Percentiles rank a stretch among this genome's conserved stretches.
Evolutionary conservation across 2,888 invertebrate genomes (phyloP).

Genomic region (Hanleya hanleyi): DNA sequence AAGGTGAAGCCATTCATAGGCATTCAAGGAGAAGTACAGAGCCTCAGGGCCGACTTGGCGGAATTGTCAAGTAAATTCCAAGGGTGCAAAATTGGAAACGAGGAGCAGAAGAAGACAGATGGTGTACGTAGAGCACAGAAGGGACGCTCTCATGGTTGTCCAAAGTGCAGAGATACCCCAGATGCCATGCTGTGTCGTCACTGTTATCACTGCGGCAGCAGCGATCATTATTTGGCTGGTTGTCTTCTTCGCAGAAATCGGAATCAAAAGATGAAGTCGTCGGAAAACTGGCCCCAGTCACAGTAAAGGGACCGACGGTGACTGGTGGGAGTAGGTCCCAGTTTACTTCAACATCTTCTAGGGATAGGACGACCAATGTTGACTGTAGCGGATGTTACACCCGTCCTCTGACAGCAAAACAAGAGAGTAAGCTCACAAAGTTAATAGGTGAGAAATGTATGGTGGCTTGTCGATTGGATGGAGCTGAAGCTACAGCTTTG

Average conservation of each 20-base stretch:
- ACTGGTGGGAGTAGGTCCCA: neutral
- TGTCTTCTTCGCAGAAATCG: neutral
- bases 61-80: neutral
- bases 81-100: too few species aligned
- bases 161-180: neutral
- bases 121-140: too few species aligned
- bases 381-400: neutral
- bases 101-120: too few species aligned
- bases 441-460: conserved; percentile 11
- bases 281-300: conserved; percentile 9
- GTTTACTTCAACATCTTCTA: neutral
- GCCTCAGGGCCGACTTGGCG: neutral
- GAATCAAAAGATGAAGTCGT: neutral
- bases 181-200: neutral
- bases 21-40: neutral
- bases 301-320: neutral
- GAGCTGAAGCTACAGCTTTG: neutral
- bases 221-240: conserved; percentile 4
- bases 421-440: neutral
- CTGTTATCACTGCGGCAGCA: conserved; percentile 2
- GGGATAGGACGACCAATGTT: neutral
- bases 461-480: conserved; percentile 2
- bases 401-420: neutral
- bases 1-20: neutral
- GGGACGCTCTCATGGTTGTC: neutral